These are phyloP conservation scores for Ecliptopera silaceata DNA, from an alignment of 2,888 invertebrate species.

Conservation along the genomic window DNA sequence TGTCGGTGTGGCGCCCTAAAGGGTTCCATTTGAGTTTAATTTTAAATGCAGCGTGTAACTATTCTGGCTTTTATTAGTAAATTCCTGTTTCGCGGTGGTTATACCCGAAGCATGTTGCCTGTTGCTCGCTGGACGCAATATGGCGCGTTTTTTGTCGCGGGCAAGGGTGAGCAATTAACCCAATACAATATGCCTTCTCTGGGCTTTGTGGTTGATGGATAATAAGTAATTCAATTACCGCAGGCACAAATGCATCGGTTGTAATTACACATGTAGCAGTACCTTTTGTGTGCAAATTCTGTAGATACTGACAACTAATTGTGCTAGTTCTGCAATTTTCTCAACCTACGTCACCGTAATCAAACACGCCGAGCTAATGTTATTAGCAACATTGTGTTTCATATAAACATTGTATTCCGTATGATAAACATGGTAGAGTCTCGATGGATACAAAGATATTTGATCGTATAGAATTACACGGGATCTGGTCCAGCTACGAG, in stretches of 20 bases:
- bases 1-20: constrained; percentile 83
- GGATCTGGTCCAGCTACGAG: constrained; percentile 48
- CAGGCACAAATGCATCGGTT: constrained; percentile 35
- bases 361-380: no score
- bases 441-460: constrained; percentile 34
- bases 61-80: constrained; percentile 76
- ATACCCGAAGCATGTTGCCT: constrained; percentile 63
- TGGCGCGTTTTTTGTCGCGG: constrained; percentile 67
- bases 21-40: constrained; percentile 69
- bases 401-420: constrained; percentile 2
- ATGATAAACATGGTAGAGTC: constrained; percentile 19
- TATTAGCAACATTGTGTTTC: no score
- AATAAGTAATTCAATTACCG: constrained; percentile 57
- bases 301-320: no score
- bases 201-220: constrained; percentile 65
- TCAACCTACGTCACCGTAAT: no score
- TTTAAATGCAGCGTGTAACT: constrained; percentile 82
- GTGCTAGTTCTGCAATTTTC: no score
- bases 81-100: constrained; percentile 82
- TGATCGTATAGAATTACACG: constrained; percentile 67
- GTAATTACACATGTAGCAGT: constrained; percentile 17
- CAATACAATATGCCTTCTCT: constrained; percentile 68
- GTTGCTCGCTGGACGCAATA: constrained; percentile 74
- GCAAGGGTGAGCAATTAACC: constrained; percentile 78
- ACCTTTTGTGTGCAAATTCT: background rate